Evolutionary conservation across 1,140 invertebrate species (phyloP).

Genomic region (Diorhabda carinulata): DNA sequence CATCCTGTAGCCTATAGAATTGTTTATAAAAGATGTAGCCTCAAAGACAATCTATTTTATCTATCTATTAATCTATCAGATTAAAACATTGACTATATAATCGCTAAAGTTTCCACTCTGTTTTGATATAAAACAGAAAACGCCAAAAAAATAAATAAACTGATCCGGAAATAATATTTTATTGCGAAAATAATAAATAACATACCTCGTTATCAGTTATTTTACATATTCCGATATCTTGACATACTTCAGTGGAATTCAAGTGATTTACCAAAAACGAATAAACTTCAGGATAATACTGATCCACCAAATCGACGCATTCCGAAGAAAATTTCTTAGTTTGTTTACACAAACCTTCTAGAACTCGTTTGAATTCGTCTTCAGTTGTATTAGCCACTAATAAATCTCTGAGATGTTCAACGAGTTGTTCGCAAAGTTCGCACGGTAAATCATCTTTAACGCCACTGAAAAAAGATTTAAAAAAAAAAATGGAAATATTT

Average conservation of each 20-base stretch:
- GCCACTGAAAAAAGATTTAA: slow-evolving; percentile 9
- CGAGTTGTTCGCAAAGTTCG: slow-evolving; percentile 77
- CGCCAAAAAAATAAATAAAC: slow-evolving; percentile 11
- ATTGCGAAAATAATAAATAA: slow-evolving; percentile 34
- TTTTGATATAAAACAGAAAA: too few species aligned
- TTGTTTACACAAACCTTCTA: slow-evolving; percentile 77
- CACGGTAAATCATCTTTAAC: slow-evolving; percentile 69
- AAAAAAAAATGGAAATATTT: neutral
- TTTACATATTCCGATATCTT: slow-evolving; percentile 65
- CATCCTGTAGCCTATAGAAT: too few species aligned
- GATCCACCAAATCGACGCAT: slow-evolving; percentile 66
- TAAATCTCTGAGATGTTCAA: slow-evolving; percentile 72
- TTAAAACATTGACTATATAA: too few species aligned
- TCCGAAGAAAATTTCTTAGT: slow-evolving; percentile 63
- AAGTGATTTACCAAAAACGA: slow-evolving; percentile 64
- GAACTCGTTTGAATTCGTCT: slow-evolving; percentile 71
- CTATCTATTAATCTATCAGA: too few species aligned
- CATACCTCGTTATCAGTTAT: slow-evolving; percentile 1
- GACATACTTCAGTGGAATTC: slow-evolving; percentile 65
- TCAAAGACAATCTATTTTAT: too few species aligned
- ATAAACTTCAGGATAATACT: slow-evolving; percentile 75
- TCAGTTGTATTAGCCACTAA: slow-evolving; percentile 83
- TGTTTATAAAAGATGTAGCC: too few species aligned
- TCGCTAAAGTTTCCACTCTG: too few species aligned
- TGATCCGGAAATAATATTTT: slow-evolving; percentile 16